Percentiles rank a stretch among this genome's conserved stretches.
Conservation (phyloP, 2,113 vertebrate genomes). For the Copsychus sechellarum region DNA sequence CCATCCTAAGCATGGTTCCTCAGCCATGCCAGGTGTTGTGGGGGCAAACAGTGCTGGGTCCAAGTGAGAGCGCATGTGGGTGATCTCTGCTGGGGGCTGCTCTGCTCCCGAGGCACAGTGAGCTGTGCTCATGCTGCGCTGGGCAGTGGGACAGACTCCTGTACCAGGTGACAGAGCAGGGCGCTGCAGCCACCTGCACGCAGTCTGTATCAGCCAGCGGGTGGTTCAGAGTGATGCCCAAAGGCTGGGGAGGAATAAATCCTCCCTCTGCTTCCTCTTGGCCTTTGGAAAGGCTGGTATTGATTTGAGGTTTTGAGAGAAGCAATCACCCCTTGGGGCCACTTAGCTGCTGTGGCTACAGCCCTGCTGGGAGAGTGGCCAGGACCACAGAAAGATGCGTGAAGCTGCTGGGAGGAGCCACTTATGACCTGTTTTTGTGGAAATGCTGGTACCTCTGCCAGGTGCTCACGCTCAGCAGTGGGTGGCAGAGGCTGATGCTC, state of each 20-base stretch:
- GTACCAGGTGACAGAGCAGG: fast-evolving
- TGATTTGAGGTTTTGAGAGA: background rate
- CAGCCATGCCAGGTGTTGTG: background rate
- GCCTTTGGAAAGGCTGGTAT: slow-evolving; percentile 2
- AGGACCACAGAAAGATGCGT: background rate
- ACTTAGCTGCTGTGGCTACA: background rate
- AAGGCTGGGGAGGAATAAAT: background rate
- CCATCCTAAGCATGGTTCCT: fast-evolving
- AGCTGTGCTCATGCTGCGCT: fast-evolving
- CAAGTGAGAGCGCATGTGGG: background rate
- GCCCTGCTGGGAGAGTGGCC: background rate
- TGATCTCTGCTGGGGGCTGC: background rate
- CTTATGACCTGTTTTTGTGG: background rate
- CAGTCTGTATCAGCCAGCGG: background rate
- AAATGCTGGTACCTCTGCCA: background rate
- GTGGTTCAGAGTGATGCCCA: background rate
- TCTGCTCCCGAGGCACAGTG: background rate
- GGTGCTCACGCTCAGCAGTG: background rate
- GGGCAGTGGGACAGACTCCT: background rate
- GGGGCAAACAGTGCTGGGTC: background rate
- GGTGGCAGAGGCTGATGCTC: background rate
- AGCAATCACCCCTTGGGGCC: background rate
- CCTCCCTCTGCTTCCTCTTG: background rate
- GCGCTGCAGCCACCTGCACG: fast-evolving
- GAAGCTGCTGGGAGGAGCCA: slow-evolving; percentile 10